These are phyloP conservation scores for Macrosiphum euphorbiae DNA, from an alignment of 2,888 invertebrate genomes.

Conservation along the genomic window DNA sequence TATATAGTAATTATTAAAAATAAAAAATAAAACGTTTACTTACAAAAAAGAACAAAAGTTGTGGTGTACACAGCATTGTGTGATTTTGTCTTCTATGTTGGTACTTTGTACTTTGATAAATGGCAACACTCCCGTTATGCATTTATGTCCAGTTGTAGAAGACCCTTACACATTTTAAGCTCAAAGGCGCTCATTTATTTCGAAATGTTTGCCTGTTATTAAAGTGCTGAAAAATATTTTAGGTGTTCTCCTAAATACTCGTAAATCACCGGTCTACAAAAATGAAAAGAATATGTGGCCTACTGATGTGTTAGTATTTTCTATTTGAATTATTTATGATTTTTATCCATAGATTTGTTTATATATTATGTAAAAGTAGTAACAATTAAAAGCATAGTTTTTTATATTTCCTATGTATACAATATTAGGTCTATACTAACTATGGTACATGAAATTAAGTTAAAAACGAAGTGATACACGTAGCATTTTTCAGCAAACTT, in stretches of 20 bases:
- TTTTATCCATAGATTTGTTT: neutral
- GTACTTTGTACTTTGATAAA: neutral
- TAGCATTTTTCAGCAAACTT: neutral
- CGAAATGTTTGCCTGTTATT: conserved; percentile 27
- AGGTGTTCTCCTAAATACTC: neutral
- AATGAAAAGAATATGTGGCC: conserved; percentile 45
- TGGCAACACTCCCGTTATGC: conserved; percentile 33
- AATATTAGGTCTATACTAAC: neutral
- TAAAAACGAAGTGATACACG: neutral
- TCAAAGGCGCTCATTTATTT: conserved; percentile 53
- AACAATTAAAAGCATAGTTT: neutral
- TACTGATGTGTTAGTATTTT: conserved; percentile 56
- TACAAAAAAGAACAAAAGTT: neutral
- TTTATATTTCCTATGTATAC: neutral
- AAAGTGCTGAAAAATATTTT: conserved; percentile 40
- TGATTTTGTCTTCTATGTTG: conserved; percentile 2
- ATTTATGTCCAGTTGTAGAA: neutral
- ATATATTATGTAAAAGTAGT: too few species aligned
- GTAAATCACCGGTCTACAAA: neutral
- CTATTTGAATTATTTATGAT: neutral
- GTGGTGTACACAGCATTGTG: neutral
- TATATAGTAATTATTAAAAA: conserved; percentile 56
- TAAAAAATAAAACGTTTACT: conserved; percentile 29
- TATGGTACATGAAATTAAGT: neutral
- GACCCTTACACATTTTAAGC: neutral